These are phyloP conservation scores for Poecile montanus DNA, from an alignment of 2,797 vertebrate species.

Conservation along the genomic window DNA sequence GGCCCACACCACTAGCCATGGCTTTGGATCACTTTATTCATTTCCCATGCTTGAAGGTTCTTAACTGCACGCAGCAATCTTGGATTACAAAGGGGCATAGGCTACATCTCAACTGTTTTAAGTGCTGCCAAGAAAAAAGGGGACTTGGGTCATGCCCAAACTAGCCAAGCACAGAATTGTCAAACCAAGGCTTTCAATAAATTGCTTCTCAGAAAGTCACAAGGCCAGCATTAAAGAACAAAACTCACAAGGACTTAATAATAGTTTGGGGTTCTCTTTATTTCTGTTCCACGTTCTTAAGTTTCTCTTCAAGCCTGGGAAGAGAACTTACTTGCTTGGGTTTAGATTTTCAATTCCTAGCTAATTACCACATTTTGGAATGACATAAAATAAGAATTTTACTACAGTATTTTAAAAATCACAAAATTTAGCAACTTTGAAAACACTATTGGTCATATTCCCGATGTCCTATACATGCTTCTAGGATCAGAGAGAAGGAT, in stretches of 20 bases:
- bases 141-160: slow-evolving; percentile 31
- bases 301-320: not conserved
- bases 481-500: not conserved
- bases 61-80: slow-evolving; percentile 8
- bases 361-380: not conserved
- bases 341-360: not conserved
- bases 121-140: slow-evolving; percentile 51
- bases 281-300: not conserved
- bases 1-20: accelerated
- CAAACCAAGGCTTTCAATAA: slow-evolving; percentile 50
- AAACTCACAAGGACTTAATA: not conserved
- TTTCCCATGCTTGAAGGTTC: not conserved
- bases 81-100: slow-evolving; percentile 24
- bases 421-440: not conserved
- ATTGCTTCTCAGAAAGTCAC: slow-evolving; percentile 52
- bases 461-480: not conserved
- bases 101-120: slow-evolving; percentile 22
- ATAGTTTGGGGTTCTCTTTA: not conserved
- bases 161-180: slow-evolving; percentile 38
- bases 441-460: not conserved
- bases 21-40: not conserved
- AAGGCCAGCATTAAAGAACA: not conserved
- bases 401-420: not conserved
- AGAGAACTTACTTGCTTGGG: not conserved
- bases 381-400: not conserved